phyloP scores from a whole-genome alignment of 2,797 vertebrate genomes.

The Dicrostonyx torquatus region DNA sequence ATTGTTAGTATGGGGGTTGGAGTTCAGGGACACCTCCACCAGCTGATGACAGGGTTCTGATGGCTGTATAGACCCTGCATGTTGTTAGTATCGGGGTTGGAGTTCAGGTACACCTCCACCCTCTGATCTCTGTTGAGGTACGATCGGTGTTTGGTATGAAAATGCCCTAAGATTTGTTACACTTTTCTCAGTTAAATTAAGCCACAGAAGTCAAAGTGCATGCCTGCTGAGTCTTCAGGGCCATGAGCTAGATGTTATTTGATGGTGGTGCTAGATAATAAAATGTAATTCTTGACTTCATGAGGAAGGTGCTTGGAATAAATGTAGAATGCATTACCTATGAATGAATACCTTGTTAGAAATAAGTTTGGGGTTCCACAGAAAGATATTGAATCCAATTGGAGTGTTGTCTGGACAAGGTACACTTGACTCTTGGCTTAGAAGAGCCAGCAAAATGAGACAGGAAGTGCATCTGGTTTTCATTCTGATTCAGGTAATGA shows the following conservation, averaged over 20 bases:
- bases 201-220: background rate
- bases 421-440: background rate
- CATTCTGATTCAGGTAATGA: background rate
- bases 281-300: constrained; percentile 10
- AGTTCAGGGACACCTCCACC: too few species aligned
- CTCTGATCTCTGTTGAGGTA: background rate
- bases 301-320: constrained; percentile 16
- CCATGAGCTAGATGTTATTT: constrained; percentile 5
- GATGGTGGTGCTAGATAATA: background rate
- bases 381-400: background rate
- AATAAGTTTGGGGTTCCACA: background rate
- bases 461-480: background rate
- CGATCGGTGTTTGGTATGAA: constrained; percentile 15
- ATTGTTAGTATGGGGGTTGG: too few species aligned
- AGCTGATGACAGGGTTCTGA: background rate
- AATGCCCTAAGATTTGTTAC: background rate
- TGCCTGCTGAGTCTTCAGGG: background rate
- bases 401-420: background rate
- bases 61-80: background rate
- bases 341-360: background rate
- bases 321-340: constrained; percentile 14
- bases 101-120: background rate
- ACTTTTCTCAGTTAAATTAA: constrained; percentile 16
- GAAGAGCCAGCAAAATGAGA: background rate
- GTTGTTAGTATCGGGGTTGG: background rate